Evolutionary conservation across 2,113 vertebrate species (phyloP).

Genomic region (Turdus rufiventris): DNA sequence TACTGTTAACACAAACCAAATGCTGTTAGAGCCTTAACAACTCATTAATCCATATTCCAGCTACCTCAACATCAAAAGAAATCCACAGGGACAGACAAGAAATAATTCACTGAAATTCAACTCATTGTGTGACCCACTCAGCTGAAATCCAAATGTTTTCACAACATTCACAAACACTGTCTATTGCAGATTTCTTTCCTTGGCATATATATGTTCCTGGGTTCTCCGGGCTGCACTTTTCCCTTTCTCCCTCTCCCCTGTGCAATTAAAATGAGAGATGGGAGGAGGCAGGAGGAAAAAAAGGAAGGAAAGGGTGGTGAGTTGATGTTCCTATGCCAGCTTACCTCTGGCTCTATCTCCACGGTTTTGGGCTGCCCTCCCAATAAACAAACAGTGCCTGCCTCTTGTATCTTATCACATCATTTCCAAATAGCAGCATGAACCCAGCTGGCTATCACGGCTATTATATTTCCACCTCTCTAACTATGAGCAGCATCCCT

Average conservation of each 20-base stretch:
- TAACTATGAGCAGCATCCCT: background rate
- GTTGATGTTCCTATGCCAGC: background rate
- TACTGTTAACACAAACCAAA: background rate
- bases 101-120: background rate
- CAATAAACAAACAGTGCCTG: background rate
- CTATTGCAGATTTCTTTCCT: background rate
- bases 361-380: background rate
- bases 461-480: background rate
- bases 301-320: constrained; percentile 27
- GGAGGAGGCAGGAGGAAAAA: background rate
- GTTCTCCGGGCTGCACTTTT: background rate
- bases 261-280: background rate
- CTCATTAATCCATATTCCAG: background rate
- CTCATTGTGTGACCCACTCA: background rate
- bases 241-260: background rate
- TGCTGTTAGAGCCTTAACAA: background rate
- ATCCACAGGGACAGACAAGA: background rate
- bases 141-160: background rate
- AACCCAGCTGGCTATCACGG: rapidly evolving
- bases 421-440: background rate
- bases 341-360: background rate
- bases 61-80: background rate
- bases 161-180: rapidly evolving
- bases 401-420: background rate
- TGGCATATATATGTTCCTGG: rapidly evolving